Conservation (phyloP, 2,888 invertebrate genomes). For the Syritta pipiens region DNA sequence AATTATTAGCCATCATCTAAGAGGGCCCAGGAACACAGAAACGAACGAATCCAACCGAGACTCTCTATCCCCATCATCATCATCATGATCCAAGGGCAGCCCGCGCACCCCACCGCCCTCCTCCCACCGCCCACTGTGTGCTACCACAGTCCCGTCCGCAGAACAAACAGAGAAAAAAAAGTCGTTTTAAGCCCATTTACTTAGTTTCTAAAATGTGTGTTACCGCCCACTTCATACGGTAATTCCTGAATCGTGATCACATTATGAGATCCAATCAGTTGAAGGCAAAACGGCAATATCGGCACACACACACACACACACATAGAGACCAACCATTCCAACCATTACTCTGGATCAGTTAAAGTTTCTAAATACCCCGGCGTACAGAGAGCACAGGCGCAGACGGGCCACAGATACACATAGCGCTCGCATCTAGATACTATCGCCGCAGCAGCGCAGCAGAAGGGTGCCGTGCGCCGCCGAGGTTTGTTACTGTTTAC, state of each 20-base stretch:
- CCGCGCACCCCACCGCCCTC: conserved; percentile 13
- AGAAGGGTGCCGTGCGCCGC: conserved; percentile 30
- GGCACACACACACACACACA: conserved; percentile 45
- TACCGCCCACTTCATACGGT: conserved; percentile 79
- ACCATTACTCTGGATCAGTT: conserved; percentile 60
- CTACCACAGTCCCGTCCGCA: conserved; percentile 36
- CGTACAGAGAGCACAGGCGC: conserved; percentile 1
- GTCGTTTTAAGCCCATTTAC: conserved; percentile 68
- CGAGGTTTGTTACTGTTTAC: conserved; percentile 57
- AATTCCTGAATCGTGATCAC: conserved; percentile 78
- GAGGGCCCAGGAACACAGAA: not conserved
- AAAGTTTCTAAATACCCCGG: conserved; percentile 60
- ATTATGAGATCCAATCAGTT: conserved; percentile 77
- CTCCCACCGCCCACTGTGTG: conserved; percentile 48
- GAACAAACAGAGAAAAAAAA: conserved; percentile 43
- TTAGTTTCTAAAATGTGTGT: conserved; percentile 70
- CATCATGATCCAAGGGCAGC: conserved; percentile 57
- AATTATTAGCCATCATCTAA: conserved; percentile 54
- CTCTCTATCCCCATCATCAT: conserved; percentile 20
- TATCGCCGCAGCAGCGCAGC: conserved; percentile 39
- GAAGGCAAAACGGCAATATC: conserved; percentile 66
- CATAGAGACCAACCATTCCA: conserved; percentile 9
- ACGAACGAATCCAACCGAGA: not conserved
- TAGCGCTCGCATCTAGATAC: conserved; percentile 36
- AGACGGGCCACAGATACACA: conserved; percentile 18